These are phyloP conservation scores for Pristionchus arcanus DNA, from an alignment of 2,888 invertebrate genomes.

Conservation along the genomic window DNA sequence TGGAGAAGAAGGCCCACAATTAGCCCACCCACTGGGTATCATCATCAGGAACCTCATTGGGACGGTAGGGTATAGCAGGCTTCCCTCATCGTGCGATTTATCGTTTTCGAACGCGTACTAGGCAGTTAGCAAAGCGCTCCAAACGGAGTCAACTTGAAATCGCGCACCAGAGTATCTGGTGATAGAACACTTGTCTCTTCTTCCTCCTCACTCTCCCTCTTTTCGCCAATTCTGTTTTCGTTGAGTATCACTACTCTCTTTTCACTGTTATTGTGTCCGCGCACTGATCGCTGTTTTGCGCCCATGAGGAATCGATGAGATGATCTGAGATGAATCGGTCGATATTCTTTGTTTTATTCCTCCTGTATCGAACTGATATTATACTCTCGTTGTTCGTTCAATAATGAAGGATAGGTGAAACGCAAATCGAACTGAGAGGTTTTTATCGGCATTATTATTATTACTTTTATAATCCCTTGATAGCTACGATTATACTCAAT, in stretches of 20 bases:
- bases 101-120: too few species aligned
- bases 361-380: too few species aligned
- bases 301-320: background rate
- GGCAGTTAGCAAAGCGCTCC: too few species aligned
- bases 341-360: background rate
- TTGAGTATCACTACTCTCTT: background rate
- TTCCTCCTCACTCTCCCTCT: background rate
- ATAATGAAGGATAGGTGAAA: too few species aligned
- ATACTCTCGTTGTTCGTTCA: too few species aligned
- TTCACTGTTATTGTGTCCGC: background rate
- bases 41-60: background rate
- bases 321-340: background rate
- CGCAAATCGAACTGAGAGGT: too few species aligned
- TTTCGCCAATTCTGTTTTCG: background rate
- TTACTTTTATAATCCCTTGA: too few species aligned
- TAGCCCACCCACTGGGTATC: slow-evolving; percentile 10
- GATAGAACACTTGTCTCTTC: background rate
- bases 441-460: too few species aligned
- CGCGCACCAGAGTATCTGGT: background rate
- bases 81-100: too few species aligned
- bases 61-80: background rate
- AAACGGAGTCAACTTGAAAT: too few species aligned
- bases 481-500: too few species aligned
- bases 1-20: background rate
- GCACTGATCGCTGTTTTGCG: background rate